Evolutionary conservation across 2,113 vertebrate genomes (phyloP), one percentile per base, ranked within the genome.

Genomic region (Lophotis ruficrista): DNA sequence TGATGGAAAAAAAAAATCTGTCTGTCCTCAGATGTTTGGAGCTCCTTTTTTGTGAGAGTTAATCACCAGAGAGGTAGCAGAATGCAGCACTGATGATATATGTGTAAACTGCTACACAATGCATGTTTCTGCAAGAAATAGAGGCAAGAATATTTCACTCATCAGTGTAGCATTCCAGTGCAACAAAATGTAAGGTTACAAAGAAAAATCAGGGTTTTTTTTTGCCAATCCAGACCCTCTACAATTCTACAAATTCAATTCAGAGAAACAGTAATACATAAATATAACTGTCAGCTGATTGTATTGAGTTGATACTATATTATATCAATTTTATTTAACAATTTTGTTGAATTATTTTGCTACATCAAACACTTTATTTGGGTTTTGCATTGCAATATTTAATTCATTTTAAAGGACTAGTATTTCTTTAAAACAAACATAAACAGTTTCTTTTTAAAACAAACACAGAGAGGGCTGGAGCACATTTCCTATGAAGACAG

Each of bases 61-160:
- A 54, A n/a, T 72, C 4, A 1, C 19, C 38, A 53, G 47, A 54
- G 37, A 45, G 2, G 7, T 25, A 65, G 28, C 13, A 7, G 51
- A 68, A 78, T 31, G 5, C 15, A 41, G 10, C 0, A 0, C 35
- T 0, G 0, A 16, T 38, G 9, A 73, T 64, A 54, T 28, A 62
- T 14, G 22, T 1, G 5, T 35, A 47, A 31, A 47, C 27, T 21
- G 24, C 50, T 56, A 22, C 12, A 12, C 21, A 7, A 9, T 19
- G 15, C 3, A 0, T 22, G 45, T 53, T 90, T 76, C 54, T 62
- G 24, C 15, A 69, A 61, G 33, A 87, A 93, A 61, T 3, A 41
- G 37, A 6, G 10, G 37, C 9, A 64, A 60, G n/a, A 53, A 31
- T 33, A 30, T 48, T 83, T 51, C n/a, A 31, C 6, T 62, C 3